Evolutionary conservation across 1,140 invertebrate genomes (phyloP).

Genomic region (Bombus superbus): DNA sequence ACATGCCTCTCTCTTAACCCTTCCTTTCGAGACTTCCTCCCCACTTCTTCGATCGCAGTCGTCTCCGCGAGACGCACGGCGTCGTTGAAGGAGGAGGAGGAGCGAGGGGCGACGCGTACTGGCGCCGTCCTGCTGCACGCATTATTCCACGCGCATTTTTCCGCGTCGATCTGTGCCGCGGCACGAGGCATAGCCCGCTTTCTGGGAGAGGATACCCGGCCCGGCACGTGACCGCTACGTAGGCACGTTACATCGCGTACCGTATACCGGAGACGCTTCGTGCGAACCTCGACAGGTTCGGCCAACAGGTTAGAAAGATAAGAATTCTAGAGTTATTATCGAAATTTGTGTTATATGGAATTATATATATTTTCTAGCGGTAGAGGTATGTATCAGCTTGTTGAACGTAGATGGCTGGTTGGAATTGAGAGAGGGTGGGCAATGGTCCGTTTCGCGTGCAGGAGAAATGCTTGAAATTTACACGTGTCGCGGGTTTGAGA

Average conservation of each 20-base stretch:
- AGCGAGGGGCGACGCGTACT: conserved; percentile 43
- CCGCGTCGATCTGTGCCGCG: conserved; percentile 43
- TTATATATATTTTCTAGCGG: too few species aligned
- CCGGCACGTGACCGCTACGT: conserved; percentile 25
- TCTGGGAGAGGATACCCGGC: conserved; percentile 40
- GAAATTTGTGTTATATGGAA: not conserved
- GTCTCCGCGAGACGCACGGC: conserved; percentile 17
- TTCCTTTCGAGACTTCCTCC: not conserved
- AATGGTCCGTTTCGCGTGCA: too few species aligned
- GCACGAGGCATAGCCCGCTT: conserved; percentile 41
- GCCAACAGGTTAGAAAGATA: conserved; percentile 1
- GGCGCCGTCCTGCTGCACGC: conserved; percentile 71
- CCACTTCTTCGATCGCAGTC: conserved; percentile 6
- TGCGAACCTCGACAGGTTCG: conserved; percentile 28
- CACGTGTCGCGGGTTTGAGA: too few species aligned
- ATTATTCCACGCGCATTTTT: conserved; percentile 68
- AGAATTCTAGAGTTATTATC: not conserved
- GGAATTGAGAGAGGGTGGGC: not conserved
- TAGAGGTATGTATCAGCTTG: not conserved
- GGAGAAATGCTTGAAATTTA: too few species aligned
- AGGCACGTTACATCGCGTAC: not conserved
- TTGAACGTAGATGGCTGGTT: not conserved
- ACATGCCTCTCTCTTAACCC: conserved; percentile 15
- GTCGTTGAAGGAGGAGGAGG: not conserved
- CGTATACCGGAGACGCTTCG: too few species aligned